A percentile compares a stretch with the other conserved stretches of the same genome.
Conservation (phyloP, 2,888 invertebrate genomes). For the Dynastes grantii region DNA sequence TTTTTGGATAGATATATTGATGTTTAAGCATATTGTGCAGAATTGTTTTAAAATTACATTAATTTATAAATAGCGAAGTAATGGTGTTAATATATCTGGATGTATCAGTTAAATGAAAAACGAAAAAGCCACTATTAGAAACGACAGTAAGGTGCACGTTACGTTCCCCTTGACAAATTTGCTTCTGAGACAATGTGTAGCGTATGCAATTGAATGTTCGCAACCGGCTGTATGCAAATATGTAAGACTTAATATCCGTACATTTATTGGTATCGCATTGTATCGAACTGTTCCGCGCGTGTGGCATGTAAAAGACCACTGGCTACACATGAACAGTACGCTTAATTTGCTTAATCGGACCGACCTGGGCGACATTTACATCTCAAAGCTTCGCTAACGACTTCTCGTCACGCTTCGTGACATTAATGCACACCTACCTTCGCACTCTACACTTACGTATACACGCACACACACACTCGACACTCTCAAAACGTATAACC, state of each 20-base stretch:
- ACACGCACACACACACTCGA: conserved; percentile 12
- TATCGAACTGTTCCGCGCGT: conserved; percentile 47
- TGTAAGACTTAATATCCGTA: conserved; percentile 3
- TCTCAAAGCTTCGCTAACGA: conserved; percentile 63
- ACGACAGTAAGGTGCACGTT: no score
- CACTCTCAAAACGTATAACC: conserved; percentile 14
- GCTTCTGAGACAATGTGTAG: neutral
- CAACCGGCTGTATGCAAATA: neutral
- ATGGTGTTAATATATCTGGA: no score
- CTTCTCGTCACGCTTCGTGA: conserved; percentile 62
- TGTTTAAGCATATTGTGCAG: no score
- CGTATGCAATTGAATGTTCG: neutral
- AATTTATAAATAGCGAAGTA: no score
- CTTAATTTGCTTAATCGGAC: conserved; percentile 59
- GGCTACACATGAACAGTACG: conserved; percentile 54
- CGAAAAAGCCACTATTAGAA: no score
- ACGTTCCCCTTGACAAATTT: neutral
- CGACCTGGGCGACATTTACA: conserved; percentile 60
- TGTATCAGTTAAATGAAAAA: no score
- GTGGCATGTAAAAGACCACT: conserved; percentile 48
- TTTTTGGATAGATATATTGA: no score
- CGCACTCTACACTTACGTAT: conserved; percentile 18
- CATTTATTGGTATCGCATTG: conserved; percentile 31
- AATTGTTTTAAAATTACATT: no score
- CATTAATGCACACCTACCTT: conserved; percentile 51